phyloP scores from a whole-genome alignment of 2,797 vertebrate genomes.

The Premnoplex brunnescens region DNA sequence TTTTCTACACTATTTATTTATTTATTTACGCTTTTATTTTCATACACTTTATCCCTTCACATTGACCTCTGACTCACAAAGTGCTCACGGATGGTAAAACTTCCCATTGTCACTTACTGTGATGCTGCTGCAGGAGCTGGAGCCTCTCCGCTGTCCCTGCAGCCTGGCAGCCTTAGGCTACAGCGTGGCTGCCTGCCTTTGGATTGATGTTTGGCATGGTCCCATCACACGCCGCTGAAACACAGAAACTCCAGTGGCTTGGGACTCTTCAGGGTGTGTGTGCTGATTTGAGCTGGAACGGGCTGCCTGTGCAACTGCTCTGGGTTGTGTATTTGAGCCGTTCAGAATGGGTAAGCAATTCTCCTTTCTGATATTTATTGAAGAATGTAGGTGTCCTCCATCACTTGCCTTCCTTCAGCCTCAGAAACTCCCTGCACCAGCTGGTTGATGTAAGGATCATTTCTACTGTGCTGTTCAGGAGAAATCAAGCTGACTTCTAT shows the following conservation, averaged over 20 bases:
- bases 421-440: neutral
- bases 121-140: neutral
- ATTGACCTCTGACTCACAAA: neutral
- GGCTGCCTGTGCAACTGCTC: neutral
- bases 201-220: neutral
- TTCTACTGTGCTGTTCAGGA: neutral
- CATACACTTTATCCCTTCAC: neutral
- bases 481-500: neutral
- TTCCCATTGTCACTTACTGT: neutral
- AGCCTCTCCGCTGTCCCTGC: neutral
- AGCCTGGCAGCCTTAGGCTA: neutral
- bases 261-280: neutral
- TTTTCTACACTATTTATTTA: neutral
- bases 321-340: neutral
- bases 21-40: neutral
- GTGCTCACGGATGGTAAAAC: neutral
- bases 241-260: neutral
- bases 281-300: neutral
- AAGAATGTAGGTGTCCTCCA: neutral
- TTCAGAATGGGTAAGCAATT: neutral
- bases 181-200: neutral
- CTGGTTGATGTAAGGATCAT: neutral
- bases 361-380: conserved; percentile 10
- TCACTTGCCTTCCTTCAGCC: neutral
- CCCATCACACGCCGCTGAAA: neutral